Base-by-base conservation (phyloP, 2,113 vertebrate species). In the Tor tambroides region DNA sequence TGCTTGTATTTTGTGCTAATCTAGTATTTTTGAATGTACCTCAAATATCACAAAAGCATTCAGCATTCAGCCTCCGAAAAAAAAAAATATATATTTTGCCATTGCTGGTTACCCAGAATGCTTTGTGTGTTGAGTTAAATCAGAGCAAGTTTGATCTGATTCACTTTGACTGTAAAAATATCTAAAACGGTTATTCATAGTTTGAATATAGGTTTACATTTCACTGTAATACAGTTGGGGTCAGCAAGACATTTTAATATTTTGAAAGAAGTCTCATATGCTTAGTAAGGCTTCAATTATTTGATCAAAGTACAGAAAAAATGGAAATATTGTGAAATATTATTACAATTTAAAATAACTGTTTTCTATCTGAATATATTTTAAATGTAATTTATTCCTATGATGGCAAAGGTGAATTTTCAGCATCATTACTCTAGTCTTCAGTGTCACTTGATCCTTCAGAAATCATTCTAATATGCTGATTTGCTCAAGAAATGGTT, bases 11-110 rank as follows among this genome's bases (percentile, higher is more conserved):
- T 82, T 49, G 28, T 77, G 65, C 75, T 84, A 63, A 83, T 77
- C 75, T 80, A 74, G 56, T 46, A 59, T 79, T 9, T 83, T 84
- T 86, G 67, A 69, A 80, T 72, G 14, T 26, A 63, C 78, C 38
- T 23, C 15, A 1, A 67, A 77, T 14, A 61, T 80, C 80, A 86
- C 69, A 83, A 19, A 41, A 32, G 6, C n/a, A 17, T 61, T 54
- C 76, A 78, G 35, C 49, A 17, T 80, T 56, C 49, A 56, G 35
- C 49, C 49, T 56, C 15, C 11, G 1, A 79, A 79, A 32, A 54
- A 78, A 14, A 28, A 12, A n/a, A n/a, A n/a, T n/a, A n/a, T n/a
- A 17, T 30, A 71, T 71, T 10, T 10, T n/a, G 59, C 7, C 9
- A 26, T 19, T 63, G 9, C 6, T 61, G 23, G 59, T 61, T n/a